Evolutionary conservation across 2,888 invertebrate species (phyloP).

Genomic region (Dysmachus trigonus): DNA sequence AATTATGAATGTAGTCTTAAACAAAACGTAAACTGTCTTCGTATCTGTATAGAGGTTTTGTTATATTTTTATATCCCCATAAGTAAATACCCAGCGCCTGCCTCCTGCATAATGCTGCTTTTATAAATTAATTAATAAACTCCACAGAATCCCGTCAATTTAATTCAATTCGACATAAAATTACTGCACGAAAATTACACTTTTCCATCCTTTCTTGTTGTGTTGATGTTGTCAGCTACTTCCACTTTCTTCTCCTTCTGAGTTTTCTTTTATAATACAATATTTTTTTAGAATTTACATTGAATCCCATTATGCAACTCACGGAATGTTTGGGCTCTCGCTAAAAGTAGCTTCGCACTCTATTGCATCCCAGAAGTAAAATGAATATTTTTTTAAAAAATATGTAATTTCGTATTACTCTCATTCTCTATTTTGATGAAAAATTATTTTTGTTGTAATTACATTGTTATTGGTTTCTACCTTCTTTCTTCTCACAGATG

Average conservation of each 20-base stretch:
- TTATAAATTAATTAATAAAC: not conserved
- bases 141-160: not conserved
- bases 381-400: not conserved
- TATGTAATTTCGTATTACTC: not conserved
- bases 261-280: not conserved
- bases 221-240: conserved; percentile 28
- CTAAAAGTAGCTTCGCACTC: conserved; percentile 22
- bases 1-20: not conserved
- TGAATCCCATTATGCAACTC: conserved; percentile 7
- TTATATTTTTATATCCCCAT: conserved; percentile 5
- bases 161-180: not conserved
- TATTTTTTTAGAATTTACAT: not conserved
- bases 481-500: conserved; percentile 59
- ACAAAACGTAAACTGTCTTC: not conserved
- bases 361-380: conserved; percentile 12
- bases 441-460: not conserved
- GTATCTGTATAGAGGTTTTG: not conserved
- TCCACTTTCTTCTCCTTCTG: not conserved
- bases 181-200: conserved; percentile 17
- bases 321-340: conserved; percentile 37
- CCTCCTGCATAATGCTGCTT: conserved; percentile 11
- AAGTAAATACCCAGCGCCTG: conserved; percentile 20
- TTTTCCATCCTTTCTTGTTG: not conserved
- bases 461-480: conserved; percentile 47
- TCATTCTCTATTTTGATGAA: conserved; percentile 11